Evolutionary conservation across 2,797 vertebrate genomes (phyloP).

Genomic region (Octomys mimax): DNA sequence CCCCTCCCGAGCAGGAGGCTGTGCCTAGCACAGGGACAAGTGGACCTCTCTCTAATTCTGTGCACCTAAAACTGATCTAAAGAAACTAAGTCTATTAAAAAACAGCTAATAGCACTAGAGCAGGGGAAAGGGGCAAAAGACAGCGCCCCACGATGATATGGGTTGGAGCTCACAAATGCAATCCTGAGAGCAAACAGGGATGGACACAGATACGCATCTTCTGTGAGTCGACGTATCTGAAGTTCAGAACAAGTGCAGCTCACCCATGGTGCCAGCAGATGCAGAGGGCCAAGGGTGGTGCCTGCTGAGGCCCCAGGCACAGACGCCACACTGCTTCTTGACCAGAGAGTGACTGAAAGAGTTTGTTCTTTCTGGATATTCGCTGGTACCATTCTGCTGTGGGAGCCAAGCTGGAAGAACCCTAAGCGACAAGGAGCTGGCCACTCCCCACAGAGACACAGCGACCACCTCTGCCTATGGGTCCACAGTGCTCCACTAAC

Average conservation of each 20-base stretch:
- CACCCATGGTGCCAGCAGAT: background rate
- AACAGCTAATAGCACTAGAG: background rate
- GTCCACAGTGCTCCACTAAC: background rate
- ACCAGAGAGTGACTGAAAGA: background rate
- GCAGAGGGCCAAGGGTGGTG: too few species aligned
- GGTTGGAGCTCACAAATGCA: background rate
- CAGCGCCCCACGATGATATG: background rate
- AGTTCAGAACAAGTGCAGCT: background rate
- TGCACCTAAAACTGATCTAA: conserved; percentile 20
- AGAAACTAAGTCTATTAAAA: background rate
- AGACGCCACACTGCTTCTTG: background rate
- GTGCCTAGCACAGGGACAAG: too few species aligned
- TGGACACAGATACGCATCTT: background rate
- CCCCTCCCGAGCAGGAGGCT: background rate
- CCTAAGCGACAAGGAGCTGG: background rate
- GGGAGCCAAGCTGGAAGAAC: background rate
- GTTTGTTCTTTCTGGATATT: background rate
- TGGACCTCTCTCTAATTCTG: background rate
- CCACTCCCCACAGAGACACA: background rate
- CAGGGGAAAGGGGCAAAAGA: background rate
- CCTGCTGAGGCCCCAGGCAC: fast-evolving
- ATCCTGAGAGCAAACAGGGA: background rate
- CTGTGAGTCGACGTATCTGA: background rate
- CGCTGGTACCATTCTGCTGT: too few species aligned
- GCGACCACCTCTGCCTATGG: background rate